Conservation (phyloP, 53 echinoderm and acorn worm genomes). For the Pentamera pediparva region DNA sequence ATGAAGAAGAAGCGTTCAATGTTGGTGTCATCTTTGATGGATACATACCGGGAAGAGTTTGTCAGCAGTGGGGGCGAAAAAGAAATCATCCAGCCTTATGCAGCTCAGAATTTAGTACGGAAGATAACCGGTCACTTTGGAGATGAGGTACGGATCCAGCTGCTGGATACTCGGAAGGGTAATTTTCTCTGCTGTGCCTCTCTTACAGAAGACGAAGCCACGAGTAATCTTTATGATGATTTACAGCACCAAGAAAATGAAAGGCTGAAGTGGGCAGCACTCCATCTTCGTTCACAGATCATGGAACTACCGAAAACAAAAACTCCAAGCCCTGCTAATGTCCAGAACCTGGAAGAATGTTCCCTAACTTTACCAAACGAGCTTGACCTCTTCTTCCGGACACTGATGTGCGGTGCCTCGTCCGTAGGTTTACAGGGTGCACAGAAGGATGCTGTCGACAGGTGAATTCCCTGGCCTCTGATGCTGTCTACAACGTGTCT, state of each 20-base stretch:
- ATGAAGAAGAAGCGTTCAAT: not conserved
- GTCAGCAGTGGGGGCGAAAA: constrained; percentile 26
- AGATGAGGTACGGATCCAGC: constrained; percentile 10
- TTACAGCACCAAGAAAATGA: constrained; percentile 23
- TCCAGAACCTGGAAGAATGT: constrained; percentile 46
- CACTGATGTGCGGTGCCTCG: constrained; percentile 28
- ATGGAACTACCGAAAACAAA: constrained; percentile 42
- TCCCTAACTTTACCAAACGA: constrained; percentile 46
- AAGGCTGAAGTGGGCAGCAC: constrained; percentile 48
- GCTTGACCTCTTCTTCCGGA: constrained; percentile 50
- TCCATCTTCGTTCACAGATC: constrained; percentile 54
- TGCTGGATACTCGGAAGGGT: constrained; percentile 16
- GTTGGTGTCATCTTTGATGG: constrained; percentile 5
- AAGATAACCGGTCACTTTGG: constrained; percentile 42
- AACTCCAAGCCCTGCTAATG: constrained; percentile 47
- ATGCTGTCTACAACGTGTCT: constrained; percentile 51
- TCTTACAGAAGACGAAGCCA: constrained; percentile 40
- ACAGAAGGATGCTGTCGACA: constrained; percentile 39
- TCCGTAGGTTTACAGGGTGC: not conserved
- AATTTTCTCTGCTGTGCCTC: constrained; percentile 34
- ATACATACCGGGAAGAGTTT: constrained; percentile 19
- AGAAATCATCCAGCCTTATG: constrained; percentile 24
- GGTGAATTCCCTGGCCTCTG: constrained; percentile 52
- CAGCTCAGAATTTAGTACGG: constrained; percentile 30
- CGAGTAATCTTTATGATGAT: constrained; percentile 22